Percentiles rank a stretch among this genome's conserved stretches.
Evolutionary conservation across 2,113 vertebrate species (phyloP).

Genomic region (Leptosomus discolor): DNA sequence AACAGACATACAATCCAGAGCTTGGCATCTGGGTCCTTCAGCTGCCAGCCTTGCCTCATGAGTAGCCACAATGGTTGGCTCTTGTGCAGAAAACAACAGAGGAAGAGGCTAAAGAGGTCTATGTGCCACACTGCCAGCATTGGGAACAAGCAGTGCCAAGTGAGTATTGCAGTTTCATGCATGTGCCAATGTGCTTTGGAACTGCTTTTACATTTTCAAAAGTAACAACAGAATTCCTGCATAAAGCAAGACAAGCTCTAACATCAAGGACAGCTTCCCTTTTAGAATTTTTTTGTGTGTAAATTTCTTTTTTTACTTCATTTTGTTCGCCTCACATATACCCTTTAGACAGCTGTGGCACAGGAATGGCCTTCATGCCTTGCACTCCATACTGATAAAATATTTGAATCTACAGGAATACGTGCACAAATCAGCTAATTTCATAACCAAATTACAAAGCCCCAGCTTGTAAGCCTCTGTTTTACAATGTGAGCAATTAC

Average conservation of each 20-base stretch:
- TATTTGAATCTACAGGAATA: constrained; percentile 26
- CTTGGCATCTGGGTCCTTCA: constrained; percentile 85
- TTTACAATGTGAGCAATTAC: constrained; percentile 23
- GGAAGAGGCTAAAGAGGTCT: constrained; percentile 82
- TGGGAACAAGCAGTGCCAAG: constrained; percentile 75
- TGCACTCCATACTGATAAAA: neutral
- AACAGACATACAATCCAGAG: constrained; percentile 84
- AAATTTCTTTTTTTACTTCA: constrained; percentile 14
- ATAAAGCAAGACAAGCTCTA: constrained; percentile 72
- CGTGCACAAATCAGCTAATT: neutral
- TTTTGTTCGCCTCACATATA: neutral
- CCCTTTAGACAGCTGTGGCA: neutral
- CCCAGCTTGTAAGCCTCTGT: constrained; percentile 33
- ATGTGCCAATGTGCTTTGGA: constrained; percentile 80
- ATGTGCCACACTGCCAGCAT: constrained; percentile 77
- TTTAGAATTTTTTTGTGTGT: neutral
- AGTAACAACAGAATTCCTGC: constrained; percentile 80
- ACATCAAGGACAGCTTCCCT: constrained; percentile 54
- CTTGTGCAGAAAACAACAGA: constrained; percentile 79
- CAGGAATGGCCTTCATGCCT: neutral
- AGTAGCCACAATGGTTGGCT: constrained; percentile 84
- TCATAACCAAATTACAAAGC: constrained; percentile 41
- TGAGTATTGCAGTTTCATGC: constrained; percentile 70
- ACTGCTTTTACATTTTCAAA: constrained; percentile 75
- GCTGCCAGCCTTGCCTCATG: constrained; percentile 82